Base-by-base conservation (phyloP, 1,140 invertebrate genomes). In the Trissolcus basalis region DNA sequence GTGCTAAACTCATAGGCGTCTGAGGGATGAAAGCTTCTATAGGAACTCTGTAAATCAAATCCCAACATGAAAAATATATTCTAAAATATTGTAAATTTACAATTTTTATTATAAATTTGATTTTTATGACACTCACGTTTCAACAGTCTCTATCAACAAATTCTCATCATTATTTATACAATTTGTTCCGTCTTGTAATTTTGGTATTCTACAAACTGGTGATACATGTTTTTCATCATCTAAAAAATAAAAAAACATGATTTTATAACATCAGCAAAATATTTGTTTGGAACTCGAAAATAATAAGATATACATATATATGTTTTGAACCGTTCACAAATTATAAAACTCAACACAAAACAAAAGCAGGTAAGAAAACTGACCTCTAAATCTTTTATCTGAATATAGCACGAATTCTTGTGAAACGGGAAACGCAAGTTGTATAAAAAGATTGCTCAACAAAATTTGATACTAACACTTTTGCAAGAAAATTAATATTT, bases 1-100 rank as follows among this genome's bases (percentile, higher is more conserved):
- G 81, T 19, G 70, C 32, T 41, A 87, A 75, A 78, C 80, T 81
- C 39, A 78, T 19, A 9, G 85, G 85, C 14, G 82, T 83, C 6
- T 61, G 76, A 41, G 84, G 84, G 16, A 85, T 55, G 32, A 59
- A 51, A 27, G 19, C 19, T 27, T 27, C 19, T 27, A 6, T 27
- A 27, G 19, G 19, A 39, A 39, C 36, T 39, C n/a, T 39, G 36
- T 39, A 39, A 39, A 11, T 4, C n/a, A 11, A 39, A 11, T n/a
- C n/a, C n/a, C n/a, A n/a, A n/a, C n/a, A n/a, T n/a, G n/a, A n/a
- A n/a, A 39, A 11, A 11, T 39, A 9, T 39, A 39, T 10, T n/a
- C 1, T 9, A 39, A 39, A 39, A 39, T 11, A 39, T 39, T 39
- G 2, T 39, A 11, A 39, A 39, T 39, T 39, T n/a, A 39, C n/a